Base-by-base conservation (phyloP, 2,888 invertebrate species). In the Yponomeuta malinellus region DNA sequence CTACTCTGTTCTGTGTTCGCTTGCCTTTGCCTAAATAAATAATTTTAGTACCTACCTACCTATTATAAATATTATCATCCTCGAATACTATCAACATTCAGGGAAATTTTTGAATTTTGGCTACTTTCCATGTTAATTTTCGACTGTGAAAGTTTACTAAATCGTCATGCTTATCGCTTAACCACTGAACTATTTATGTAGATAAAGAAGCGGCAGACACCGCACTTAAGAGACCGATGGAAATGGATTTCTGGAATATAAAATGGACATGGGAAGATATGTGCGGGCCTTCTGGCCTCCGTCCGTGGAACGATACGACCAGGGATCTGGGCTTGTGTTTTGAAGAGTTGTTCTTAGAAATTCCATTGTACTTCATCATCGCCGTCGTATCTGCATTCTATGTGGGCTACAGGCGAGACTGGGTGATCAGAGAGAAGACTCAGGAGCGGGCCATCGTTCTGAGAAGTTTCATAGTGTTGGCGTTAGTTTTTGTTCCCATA, bases 261-360 rank as follows among this genome's bases (percentile, higher is more conserved):
- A 78, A 82, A 74, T 96, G 96, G 96, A 93, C 94, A 79, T 96
- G 96, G 96, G 94, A 94, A 73, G 94, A 95, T 73, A 93, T 97
- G 79, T 97, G 97, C 82, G 96, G 96, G 70, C 93, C 94, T n/a
- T 93, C 93, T 43, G 96, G 96, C 48, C 88, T 97, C 70, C 90
- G 91, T 73, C 94, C 96, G 37, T 96, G 97, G 94, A 93, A 95
- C 78, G 91, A 93, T 10, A 86, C 93, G 23, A 93, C 94, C 59
- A 95, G 95, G 80, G 97, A 97, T 88, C 93, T 98, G 78, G 95
- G 96, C 71, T 90, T 95, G 72, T 98, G 98, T 85, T 98, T 98
- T 83, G 97, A 97, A 85, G 95, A 96, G 85, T 86, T 97, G 70
- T 95, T 94, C 79, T 92, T 98, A 59, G 95, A 96, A 84, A 93